phyloP scores from a whole-genome alignment of 2,888 invertebrate genomes.

The Amiota mariae region DNA sequence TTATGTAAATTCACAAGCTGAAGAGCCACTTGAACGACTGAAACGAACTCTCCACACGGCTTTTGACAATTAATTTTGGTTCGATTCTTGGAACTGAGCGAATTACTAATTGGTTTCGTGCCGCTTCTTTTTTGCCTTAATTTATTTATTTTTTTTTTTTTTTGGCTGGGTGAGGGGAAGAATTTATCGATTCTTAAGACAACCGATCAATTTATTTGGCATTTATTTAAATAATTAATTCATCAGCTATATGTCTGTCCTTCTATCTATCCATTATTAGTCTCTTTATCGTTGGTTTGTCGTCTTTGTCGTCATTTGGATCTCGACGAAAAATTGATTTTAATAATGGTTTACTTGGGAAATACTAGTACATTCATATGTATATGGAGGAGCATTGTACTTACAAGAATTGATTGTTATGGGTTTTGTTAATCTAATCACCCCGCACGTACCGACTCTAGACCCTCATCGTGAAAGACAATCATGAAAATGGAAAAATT shows the following conservation, averaged over 20 bases:
- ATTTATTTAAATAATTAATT: conserved; percentile 48
- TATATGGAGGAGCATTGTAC: background rate
- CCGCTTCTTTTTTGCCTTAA: background rate
- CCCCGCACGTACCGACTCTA: too few species aligned
- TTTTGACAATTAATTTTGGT: conserved; percentile 60
- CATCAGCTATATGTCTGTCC: background rate
- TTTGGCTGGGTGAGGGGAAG: background rate
- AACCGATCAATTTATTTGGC: conserved; percentile 25
- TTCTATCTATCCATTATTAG: too few species aligned
- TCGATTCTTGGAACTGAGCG: conserved; percentile 68
- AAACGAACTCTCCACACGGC: too few species aligned
- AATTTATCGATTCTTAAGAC: conserved; percentile 12
- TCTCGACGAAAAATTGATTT: conserved; percentile 5
- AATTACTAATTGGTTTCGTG: conserved; percentile 62
- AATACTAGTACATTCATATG: background rate
- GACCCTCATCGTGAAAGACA: background rate
- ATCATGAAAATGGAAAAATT: conserved; percentile 9
- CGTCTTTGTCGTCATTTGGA: background rate
- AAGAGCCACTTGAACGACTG: background rate
- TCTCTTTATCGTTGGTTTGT: too few species aligned
- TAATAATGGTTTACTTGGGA: background rate
- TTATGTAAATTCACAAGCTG: conserved; percentile 19
- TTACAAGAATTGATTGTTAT: background rate
- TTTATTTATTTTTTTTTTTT: conserved; percentile 15
- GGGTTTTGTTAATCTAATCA: background rate